Evolutionary conservation across 2,113 vertebrate species (phyloP).

Genomic region (human (Homo sapiens)): GRCh38 chr3:96677001-96677500

Average conservation of each 20-base stretch:
- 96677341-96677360: background rate
- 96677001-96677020: background rate
- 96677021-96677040: background rate
- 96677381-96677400: background rate
- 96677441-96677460: background rate
- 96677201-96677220: background rate
- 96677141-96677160: background rate
- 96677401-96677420: background rate
- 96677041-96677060: background rate
- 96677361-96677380: background rate
- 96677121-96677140: background rate
- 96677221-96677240: background rate
- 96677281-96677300: background rate
- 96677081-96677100: background rate
- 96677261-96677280: background rate
- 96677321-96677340: background rate
- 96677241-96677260: background rate
- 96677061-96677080: background rate
- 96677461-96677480: background rate
- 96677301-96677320: background rate
- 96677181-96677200: accelerated
- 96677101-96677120: background rate
- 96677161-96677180: background rate
- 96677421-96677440: background rate
- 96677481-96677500: background rate